These are phyloP conservation scores for Centropus bengalensis DNA, from an alignment of 2,113 vertebrate genomes.

Conservation along the genomic window DNA sequence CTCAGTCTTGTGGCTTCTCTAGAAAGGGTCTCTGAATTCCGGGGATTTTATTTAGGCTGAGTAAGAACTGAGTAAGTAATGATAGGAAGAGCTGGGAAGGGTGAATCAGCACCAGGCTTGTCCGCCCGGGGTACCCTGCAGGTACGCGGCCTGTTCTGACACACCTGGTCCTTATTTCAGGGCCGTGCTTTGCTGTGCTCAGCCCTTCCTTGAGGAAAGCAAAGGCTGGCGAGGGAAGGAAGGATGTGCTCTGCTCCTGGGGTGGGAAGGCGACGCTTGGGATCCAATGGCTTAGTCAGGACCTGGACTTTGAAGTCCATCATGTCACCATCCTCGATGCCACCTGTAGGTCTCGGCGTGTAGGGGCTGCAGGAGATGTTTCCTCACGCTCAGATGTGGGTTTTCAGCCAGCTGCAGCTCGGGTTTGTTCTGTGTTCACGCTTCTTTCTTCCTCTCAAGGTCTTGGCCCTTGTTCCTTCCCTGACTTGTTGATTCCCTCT, in stretches of 20 bases:
- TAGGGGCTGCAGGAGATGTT: background rate
- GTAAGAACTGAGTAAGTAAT: background rate
- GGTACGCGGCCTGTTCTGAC: background rate
- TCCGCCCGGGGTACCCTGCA: background rate
- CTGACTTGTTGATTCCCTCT: conserved; percentile 68
- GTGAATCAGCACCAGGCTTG: background rate
- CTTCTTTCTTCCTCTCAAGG: conserved; percentile 47
- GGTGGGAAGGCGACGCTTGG: background rate
- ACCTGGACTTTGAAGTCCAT: background rate
- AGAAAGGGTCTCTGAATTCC: background rate
- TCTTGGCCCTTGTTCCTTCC: conserved; percentile 56
- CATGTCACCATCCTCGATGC: background rate
- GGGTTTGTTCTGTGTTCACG: background rate
- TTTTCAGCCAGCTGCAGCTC: background rate
- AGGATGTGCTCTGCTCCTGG: background rate
- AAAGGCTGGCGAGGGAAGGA: background rate
- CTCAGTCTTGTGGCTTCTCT: background rate
- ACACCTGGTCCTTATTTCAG: accelerated
- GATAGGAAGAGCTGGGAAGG: background rate
- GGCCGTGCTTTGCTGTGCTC: background rate
- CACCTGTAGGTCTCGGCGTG: accelerated
- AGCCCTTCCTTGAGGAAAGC: accelerated
- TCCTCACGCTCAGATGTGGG: background rate
- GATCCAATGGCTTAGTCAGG: background rate
- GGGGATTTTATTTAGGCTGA: background rate